Evolutionary conservation across 1,140 invertebrate genomes (phyloP).

Genomic region (Brachionus rubens): DNA sequence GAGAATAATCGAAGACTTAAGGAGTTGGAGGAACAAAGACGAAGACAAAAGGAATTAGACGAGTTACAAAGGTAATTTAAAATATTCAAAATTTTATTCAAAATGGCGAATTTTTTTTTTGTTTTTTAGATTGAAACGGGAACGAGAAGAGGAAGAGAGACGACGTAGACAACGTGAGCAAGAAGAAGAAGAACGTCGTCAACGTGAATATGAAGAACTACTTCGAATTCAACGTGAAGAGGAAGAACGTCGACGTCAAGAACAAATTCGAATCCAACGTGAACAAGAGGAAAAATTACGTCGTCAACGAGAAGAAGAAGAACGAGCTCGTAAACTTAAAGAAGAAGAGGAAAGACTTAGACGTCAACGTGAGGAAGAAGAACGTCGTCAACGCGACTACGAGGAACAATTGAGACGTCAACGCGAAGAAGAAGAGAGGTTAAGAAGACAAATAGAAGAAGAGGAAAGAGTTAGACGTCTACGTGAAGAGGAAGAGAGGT

Average conservation of each 20-base stretch:
- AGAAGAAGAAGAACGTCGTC: background rate
- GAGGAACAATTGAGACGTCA: constrained; percentile 18
- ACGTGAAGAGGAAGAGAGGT: constrained; percentile 47
- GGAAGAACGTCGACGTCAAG: background rate
- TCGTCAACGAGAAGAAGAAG: constrained; percentile 32
- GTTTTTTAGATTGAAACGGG: background rate
- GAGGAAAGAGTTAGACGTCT: background rate
- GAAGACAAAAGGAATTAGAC: constrained; percentile 17
- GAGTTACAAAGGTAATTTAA: background rate
- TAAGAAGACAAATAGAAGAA: constrained; percentile 49
- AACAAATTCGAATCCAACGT: constrained; percentile 46
- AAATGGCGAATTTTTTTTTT: background rate
- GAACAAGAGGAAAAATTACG: constrained; percentile 33
- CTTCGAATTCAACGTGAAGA: background rate
- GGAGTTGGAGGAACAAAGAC: background rate
- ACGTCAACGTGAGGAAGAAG: constrained; percentile 14
- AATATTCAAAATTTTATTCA: background rate
- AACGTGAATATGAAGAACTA: constrained; percentile 31
- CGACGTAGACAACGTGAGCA: constrained; percentile 49
- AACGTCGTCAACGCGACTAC: background rate
- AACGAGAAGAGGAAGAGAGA: constrained; percentile 49
- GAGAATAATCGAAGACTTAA: constrained; percentile 41
- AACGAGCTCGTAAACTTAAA: background rate
- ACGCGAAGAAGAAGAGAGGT: constrained; percentile 49
- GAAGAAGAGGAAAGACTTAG: background rate